phyloP scores from a whole-genome alignment of 2,888 invertebrate species.

The Tolmerus cingulatus region DNA sequence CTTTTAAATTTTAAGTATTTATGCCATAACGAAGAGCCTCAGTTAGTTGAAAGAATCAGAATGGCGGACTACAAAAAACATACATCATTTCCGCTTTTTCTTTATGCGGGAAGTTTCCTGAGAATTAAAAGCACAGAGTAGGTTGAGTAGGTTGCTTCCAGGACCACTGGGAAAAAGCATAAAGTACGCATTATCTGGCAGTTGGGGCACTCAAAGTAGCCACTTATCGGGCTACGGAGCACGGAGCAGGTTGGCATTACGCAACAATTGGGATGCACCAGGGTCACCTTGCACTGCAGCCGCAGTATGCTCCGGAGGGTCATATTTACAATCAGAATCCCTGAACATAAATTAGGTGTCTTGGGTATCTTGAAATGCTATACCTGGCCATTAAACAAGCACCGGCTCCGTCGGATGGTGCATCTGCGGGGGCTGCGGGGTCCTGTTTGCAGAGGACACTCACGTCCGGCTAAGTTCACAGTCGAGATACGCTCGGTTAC shows the following conservation, averaged over 20 bases:
- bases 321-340: slow-evolving; percentile 30
- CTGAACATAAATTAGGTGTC: slow-evolving; percentile 33
- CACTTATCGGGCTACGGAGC: neutral
- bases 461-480: slow-evolving; percentile 22
- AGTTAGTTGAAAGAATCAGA: neutral
- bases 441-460: slow-evolving; percentile 17
- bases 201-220: neutral
- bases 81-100: neutral
- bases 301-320: slow-evolving; percentile 3
- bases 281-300: neutral
- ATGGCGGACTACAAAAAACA: neutral
- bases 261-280: neutral
- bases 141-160: neutral
- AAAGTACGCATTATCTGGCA: neutral
- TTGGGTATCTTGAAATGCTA: slow-evolving; percentile 37
- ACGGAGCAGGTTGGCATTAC: neutral
- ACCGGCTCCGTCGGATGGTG: neutral
- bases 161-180: neutral
- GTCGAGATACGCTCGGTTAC: neutral
- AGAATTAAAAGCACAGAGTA: neutral
- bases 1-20: too few relatives aligned
- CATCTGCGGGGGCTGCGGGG: neutral
- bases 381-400: slow-evolving; percentile 17
- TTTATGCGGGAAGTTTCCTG: neutral
- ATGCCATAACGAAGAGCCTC: neutral